Evolutionary conservation across 1,140 invertebrate species (phyloP).

Genomic region (Eurosta solidaginis): DNA sequence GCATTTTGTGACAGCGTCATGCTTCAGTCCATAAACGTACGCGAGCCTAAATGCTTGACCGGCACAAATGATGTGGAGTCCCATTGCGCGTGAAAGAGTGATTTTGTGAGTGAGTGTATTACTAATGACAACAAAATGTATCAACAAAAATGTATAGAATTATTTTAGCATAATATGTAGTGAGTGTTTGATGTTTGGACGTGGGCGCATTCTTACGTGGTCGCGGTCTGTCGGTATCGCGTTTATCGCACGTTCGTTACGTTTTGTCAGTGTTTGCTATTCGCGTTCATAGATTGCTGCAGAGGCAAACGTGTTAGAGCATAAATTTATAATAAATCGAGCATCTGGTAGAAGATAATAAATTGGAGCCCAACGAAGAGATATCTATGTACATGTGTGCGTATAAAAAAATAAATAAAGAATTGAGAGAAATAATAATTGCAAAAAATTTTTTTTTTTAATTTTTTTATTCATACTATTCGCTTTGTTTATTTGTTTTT

Average conservation of each 20-base stretch:
- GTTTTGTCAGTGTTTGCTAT: background rate
- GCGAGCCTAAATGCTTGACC: background rate
- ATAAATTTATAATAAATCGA: background rate
- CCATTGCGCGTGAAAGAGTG: background rate
- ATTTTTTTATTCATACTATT: background rate
- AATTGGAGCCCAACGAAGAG: background rate
- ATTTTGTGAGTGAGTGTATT: background rate
- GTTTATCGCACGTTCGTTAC: background rate
- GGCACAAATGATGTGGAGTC: background rate
- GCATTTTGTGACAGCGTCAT: conserved; percentile 31
- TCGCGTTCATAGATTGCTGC: background rate
- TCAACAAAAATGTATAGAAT: background rate
- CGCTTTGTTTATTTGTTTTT: background rate
- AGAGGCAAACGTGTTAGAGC: background rate
- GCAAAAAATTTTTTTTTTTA: background rate
- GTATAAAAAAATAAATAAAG: background rate
- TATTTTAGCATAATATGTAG: too few relatives aligned
- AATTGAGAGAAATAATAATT: background rate
- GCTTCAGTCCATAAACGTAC: conserved; percentile 35
- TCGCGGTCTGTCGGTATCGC: background rate
- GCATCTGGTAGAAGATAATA: background rate
- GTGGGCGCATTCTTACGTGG: background rate
- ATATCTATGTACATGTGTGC: too few relatives aligned
- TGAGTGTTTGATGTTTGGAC: background rate
- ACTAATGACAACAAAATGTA: background rate